Evolutionary conservation across 1,140 invertebrate genomes (phyloP).

Genomic region (Anastrepha ludens): DNA sequence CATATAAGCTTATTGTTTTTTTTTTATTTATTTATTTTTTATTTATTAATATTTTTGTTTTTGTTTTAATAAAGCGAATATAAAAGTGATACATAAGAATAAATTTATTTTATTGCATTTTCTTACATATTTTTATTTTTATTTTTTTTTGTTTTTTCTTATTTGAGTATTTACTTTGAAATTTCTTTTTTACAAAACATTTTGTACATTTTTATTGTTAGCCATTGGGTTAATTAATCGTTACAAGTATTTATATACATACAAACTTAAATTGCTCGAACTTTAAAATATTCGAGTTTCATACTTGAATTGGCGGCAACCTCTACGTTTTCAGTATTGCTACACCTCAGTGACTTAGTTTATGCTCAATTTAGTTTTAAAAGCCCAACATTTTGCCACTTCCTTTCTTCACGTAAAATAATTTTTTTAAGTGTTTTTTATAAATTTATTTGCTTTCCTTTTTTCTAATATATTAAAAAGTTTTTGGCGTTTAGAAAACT

Average conservation of each 20-base stretch:
- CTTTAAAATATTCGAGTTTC: not conserved
- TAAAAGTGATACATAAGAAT: conserved; percentile 43
- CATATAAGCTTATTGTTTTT: not conserved
- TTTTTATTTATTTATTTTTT: too few species aligned
- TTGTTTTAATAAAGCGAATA: conserved; percentile 43
- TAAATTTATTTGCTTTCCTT: not conserved
- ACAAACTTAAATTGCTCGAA: not conserved
- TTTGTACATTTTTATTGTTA: conserved; percentile 52
- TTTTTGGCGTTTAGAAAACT: not conserved
- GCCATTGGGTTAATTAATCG: conserved; percentile 28
- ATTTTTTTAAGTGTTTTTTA: not conserved
- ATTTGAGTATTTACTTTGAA: too few species aligned
- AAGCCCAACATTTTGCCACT: not conserved
- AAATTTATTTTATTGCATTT: conserved; percentile 1
- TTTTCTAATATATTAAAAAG: not conserved
- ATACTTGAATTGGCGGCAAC: not conserved
- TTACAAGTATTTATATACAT: not conserved
- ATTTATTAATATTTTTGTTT: too few species aligned
- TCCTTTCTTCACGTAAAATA: not conserved
- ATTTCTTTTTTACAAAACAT: conserved; percentile 26
- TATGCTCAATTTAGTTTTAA: not conserved
- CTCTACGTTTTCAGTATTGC: not conserved
- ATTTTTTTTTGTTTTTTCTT: not conserved
- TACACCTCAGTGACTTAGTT: not conserved
- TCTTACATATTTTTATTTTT: not conserved